Conservation (phyloP, 2,888 invertebrate species). For the Scotopteryx bipunctaria region DNA sequence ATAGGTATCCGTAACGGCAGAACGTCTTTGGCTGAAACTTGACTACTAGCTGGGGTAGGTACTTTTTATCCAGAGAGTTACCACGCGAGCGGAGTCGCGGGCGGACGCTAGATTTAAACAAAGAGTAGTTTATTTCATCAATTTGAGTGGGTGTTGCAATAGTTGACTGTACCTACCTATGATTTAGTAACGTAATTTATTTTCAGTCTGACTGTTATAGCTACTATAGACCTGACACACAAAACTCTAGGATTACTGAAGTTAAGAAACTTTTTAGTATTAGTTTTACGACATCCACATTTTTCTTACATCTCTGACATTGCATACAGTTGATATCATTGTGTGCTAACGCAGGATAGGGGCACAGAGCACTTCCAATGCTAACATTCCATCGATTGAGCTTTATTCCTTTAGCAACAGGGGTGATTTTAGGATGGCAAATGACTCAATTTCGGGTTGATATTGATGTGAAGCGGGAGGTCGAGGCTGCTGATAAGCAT, state of each 20-base stretch:
- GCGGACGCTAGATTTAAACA: no score
- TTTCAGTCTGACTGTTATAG: no score
- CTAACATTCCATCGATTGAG: constrained; percentile 25
- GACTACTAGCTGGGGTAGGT: no score
- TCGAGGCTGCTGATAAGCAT: constrained; percentile 73
- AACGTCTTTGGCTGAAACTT: no score
- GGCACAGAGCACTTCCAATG: constrained; percentile 47
- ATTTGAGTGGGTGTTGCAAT: no score
- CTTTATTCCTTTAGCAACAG: constrained; percentile 40
- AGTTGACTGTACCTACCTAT: no score
- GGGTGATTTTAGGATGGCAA: constrained; percentile 36
- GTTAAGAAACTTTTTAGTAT: neutral
- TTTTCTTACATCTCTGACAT: constrained; percentile 39
- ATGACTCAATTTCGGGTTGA: constrained; percentile 21
- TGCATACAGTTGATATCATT: constrained; percentile 57
- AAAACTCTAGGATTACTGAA: neutral
- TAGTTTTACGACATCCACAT: constrained; percentile 39
- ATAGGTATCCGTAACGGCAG: no score
- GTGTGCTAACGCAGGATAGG: constrained; percentile 57
- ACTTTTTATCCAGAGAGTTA: no score
- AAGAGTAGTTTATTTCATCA: no score
- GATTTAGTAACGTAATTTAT: no score
- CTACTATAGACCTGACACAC: no score
- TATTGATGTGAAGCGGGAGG: constrained; percentile 61
- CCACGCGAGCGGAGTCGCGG: no score